These are phyloP conservation scores for Xanthorhoe spadicearia DNA, from an alignment of 2,888 invertebrate genomes.

Conservation along the genomic window DNA sequence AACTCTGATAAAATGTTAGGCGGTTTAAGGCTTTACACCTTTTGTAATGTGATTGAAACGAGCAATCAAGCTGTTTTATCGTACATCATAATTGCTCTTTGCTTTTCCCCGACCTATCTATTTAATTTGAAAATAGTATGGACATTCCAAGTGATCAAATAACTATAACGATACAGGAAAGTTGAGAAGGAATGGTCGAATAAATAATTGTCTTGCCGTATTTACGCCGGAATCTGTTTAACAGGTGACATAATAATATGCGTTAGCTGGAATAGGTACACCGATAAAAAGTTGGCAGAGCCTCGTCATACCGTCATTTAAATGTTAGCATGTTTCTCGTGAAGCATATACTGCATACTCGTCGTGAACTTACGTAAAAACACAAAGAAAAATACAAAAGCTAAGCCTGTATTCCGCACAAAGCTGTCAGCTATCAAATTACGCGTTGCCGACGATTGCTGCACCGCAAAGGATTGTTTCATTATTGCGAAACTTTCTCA, in stretches of 20 bases:
- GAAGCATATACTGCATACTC: no score
- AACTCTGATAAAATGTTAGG: no score
- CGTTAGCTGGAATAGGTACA: no score
- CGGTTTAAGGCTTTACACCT: no score
- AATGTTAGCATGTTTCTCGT: not conserved
- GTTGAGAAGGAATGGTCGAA: not conserved
- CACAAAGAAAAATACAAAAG: not conserved
- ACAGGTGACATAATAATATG: no score
- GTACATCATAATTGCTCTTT: no score
- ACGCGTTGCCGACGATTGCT: constrained; percentile 7
- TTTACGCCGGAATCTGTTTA: not conserved
- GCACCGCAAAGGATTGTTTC: not conserved
- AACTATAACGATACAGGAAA: not conserved
- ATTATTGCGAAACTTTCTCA: not conserved
- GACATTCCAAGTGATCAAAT: not conserved
- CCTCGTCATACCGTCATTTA: not conserved
- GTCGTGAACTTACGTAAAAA: not conserved
- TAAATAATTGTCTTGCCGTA: not conserved
- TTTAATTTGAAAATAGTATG: no score
- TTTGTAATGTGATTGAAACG: no score
- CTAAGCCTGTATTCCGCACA: not conserved
- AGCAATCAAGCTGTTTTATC: no score
- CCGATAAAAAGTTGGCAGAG: not conserved
- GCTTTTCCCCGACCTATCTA: not conserved
- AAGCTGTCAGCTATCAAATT: not conserved